Evolutionary conservation across 2,797 vertebrate species (phyloP).

Genomic region (Lepilemur septentrionalis): DNA sequence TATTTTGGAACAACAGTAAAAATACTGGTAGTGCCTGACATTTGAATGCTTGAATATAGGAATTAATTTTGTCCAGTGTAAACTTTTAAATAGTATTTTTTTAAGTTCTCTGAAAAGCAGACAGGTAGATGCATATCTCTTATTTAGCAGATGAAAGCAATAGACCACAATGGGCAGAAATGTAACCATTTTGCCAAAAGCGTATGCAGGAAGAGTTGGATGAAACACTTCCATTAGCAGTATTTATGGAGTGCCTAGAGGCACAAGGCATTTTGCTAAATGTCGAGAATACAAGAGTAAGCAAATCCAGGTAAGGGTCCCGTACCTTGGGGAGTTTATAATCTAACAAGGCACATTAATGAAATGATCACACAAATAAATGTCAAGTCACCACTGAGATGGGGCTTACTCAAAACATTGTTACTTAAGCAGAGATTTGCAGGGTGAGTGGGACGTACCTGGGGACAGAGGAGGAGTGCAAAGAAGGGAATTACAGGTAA

Average conservation of each 20-base stretch:
- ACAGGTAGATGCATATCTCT: neutral
- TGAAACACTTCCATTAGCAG: neutral
- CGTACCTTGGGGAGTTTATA: neutral
- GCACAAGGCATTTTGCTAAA: neutral
- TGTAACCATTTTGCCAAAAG: neutral
- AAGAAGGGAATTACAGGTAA: neutral
- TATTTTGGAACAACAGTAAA: neutral
- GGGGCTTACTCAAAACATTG: neutral
- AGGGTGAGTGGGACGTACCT: neutral
- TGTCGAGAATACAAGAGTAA: neutral
- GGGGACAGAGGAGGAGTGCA: too few species aligned
- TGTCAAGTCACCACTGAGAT: neutral
- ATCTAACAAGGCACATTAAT: neutral
- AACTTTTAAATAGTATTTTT: neutral
- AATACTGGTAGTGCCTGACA: neutral
- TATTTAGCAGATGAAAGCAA: neutral
- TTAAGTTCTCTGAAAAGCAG: neutral
- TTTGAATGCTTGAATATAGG: neutral
- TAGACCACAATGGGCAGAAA: neutral
- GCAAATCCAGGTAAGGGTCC: neutral
- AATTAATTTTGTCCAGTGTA: neutral
- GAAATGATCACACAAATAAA: neutral
- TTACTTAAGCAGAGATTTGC: neutral
- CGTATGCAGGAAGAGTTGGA: neutral
- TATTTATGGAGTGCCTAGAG: neutral